Evolutionary conservation across 2,888 invertebrate genomes (phyloP), one percentile per base, ranked within the genome.

Genomic region (Lacanobia wlatinum): DNA sequence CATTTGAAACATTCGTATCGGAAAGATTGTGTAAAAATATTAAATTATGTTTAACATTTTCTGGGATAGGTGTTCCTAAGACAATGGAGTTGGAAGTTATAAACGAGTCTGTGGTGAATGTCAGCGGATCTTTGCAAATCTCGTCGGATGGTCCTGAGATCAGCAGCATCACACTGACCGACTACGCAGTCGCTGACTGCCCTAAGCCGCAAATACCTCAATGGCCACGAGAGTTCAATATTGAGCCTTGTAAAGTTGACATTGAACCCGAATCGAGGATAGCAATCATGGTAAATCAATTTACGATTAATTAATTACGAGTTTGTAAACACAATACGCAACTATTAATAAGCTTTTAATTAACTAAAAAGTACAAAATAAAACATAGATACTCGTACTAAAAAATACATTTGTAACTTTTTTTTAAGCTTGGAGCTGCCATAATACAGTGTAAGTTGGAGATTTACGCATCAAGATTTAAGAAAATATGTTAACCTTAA

Each of bases 71-170:
- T 28, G 95, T 96, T 23, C 94, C 96, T 4, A 92, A 92, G 81
- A 93, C 91, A 16, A 90, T 95, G 82, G 90, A 94, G 66, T 86
- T 97, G 21, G 90, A 91, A 0, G 93, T 97, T 23, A 93, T 94
- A 34, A 97, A 97, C 84, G 94, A 96, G 69, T 97, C 97, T 0
- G 90, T 94, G 61, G 96, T 97, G 6, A 91, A 96, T 0, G 96
- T 97, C 1, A 92, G 92, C 65, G 97, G 94, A 65, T 91, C 90
- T 38, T 86, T 97, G 18, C 94, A 90, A 69, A 94, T 97, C 78
- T 91, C 94, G 1, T 94, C 95, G 1, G 97, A 97, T 82, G 97
- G 97, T 0, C 92, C 93, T n/a, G 95, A 96, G 83, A 87, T 95
- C n/a, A 93, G 96, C 56, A 94, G 95, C 64, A 91, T 97, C 14